phyloP scores from a whole-genome alignment of 2,113 vertebrate genomes.

The Brachirus orientalis region DNA sequence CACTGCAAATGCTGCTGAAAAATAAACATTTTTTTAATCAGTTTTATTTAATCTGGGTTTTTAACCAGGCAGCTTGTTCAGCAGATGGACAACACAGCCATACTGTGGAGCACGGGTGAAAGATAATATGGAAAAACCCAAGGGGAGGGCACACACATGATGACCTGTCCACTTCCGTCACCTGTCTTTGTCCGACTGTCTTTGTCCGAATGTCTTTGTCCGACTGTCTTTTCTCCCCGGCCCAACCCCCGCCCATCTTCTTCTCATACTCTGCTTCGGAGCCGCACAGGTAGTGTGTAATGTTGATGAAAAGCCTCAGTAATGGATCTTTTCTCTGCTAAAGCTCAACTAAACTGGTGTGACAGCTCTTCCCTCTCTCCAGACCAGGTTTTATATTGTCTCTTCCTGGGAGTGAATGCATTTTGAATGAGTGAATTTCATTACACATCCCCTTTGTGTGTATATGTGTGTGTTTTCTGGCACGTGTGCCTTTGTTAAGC shows the following conservation, averaged over 20 bases:
- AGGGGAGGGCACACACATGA: constrained; percentile 50
- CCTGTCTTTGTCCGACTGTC: constrained; percentile 63
- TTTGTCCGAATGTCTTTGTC: constrained; percentile 63
- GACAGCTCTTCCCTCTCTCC: constrained; percentile 60
- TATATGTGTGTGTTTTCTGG: constrained; percentile 8
- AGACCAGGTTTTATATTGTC: constrained; percentile 54
- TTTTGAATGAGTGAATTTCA: constrained; percentile 61
- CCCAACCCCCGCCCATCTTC: not conserved
- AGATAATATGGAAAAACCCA: constrained; percentile 39
- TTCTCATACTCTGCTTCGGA: constrained; percentile 31
- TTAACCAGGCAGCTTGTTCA: constrained; percentile 58
- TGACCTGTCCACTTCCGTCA: constrained; percentile 69
- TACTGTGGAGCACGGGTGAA: constrained; percentile 50
- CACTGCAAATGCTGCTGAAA: no score
- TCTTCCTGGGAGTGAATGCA: constrained; percentile 45
- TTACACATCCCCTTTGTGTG: constrained; percentile 21
- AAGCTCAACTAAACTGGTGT: constrained; percentile 62
- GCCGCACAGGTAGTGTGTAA: constrained; percentile 63
- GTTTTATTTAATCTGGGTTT: constrained; percentile 16
- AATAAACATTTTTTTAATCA: no score
- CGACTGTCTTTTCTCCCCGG: constrained; percentile 30
- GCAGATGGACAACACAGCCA: constrained; percentile 55
- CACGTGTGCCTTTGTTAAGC: constrained; percentile 6
- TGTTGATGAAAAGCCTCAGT: constrained; percentile 69
- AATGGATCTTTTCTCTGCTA: constrained; percentile 67